A percentile compares a stretch with the other conserved stretches of the same genome.
Evolutionary conservation across 2,797 vertebrate species (phyloP).

Genomic region (Scomberomorus guttatus): DNA sequence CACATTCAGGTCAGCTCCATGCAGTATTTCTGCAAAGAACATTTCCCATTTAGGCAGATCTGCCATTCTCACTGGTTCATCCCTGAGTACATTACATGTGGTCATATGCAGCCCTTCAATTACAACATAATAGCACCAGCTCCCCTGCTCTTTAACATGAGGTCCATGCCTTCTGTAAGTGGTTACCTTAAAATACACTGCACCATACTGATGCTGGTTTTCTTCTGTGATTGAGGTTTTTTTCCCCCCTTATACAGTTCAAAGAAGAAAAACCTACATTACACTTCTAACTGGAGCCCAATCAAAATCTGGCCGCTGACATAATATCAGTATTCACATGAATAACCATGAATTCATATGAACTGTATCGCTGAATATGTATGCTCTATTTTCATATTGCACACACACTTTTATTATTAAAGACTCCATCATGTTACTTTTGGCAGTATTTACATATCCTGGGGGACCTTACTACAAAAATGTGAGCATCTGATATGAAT

Average conservation of each 20-base stretch:
- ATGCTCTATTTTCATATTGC: neutral
- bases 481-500: slow-evolving; percentile 32
- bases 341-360: neutral
- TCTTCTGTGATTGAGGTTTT: neutral
- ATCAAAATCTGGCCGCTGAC: neutral
- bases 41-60: neutral
- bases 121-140: neutral
- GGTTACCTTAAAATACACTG: neutral
- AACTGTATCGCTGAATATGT: slow-evolving; percentile 10
- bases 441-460: slow-evolving; percentile 15
- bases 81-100: neutral
- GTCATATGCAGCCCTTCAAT: neutral
- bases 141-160: slow-evolving; percentile 12
- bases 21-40: neutral
- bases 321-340: neutral
- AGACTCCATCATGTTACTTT: neutral
- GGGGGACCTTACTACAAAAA: neutral
- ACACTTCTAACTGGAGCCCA: neutral
- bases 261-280: neutral
- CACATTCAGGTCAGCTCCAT: neutral
- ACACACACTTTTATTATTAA: slow-evolving; percentile 16
- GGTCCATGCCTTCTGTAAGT: slow-evolving; percentile 8
- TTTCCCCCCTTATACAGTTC: neutral
- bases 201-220: neutral
- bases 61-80: neutral